phyloP scores from a whole-genome alignment of 2,113 vertebrate species.

The Psilopsiagon aymara region DNA sequence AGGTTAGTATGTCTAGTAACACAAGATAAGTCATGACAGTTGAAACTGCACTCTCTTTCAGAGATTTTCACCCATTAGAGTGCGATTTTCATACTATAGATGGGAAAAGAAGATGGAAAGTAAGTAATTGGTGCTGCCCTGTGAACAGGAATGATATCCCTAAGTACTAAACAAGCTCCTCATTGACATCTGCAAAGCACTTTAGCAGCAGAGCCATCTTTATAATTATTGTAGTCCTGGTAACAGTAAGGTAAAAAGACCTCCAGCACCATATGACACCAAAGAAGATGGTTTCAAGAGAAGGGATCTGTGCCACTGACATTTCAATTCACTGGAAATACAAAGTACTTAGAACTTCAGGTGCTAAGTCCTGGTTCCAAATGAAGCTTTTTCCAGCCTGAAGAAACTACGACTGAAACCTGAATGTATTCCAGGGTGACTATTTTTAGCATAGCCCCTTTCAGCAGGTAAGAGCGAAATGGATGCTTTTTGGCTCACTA shows the following conservation, averaged over 20 bases:
- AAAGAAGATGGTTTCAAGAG: background rate
- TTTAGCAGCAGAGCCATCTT: background rate
- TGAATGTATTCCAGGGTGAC: background rate
- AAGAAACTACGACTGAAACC: background rate
- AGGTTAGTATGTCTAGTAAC: background rate
- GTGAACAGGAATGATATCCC: background rate
- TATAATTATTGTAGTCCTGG: background rate
- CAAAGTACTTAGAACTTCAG: background rate
- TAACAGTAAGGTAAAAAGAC: background rate
- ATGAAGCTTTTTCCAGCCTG: background rate
- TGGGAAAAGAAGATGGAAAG: background rate
- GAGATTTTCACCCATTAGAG: background rate
- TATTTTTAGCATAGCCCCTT: constrained; percentile 40
- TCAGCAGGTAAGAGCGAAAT: constrained; percentile 30
- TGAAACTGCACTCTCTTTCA: background rate
- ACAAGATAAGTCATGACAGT: background rate
- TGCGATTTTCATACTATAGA: background rate
- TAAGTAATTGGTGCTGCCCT: background rate
- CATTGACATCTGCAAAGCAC: background rate
- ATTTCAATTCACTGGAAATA: background rate
- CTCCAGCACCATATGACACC: fast-evolving
- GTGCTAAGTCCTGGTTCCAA: background rate
- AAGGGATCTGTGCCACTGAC: background rate
- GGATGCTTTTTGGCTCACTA: constrained; percentile 42
- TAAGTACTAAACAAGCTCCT: background rate